A percentile compares a stretch with the other conserved stretches of the same genome.
Conservation (phyloP, 1,140 invertebrate genomes). For the Euborellia annulipes region DNA sequence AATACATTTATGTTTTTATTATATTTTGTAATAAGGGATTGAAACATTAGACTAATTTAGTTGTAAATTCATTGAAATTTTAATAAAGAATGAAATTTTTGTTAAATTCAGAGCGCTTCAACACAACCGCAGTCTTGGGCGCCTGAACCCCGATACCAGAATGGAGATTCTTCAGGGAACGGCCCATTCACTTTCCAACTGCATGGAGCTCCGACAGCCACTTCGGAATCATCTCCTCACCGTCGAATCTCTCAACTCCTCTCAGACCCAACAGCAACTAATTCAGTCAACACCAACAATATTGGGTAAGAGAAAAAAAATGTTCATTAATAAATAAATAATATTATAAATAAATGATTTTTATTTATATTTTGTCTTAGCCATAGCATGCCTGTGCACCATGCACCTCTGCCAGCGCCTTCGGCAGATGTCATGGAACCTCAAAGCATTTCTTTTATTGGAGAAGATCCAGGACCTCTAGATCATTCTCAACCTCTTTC, state of each 20-base stretch:
- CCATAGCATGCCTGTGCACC: slow-evolving; percentile 24
- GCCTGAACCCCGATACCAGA: slow-evolving; percentile 27
- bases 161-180: slow-evolving; percentile 12
- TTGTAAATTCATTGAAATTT: too few species aligned
- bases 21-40: too few species aligned
- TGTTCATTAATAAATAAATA: not conserved
- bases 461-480: slow-evolving; percentile 29
- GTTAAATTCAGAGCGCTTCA: too few species aligned
- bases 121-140: not conserved
- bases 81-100: too few species aligned
- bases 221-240: too few species aligned
- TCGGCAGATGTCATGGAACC: slow-evolving; percentile 72
- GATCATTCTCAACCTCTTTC: slow-evolving; percentile 17
- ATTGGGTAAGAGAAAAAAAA: slow-evolving; percentile 30
- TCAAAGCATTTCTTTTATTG: slow-evolving; percentile 83
- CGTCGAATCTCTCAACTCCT: too few species aligned
- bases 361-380: slow-evolving; percentile 1
- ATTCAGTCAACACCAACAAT: slow-evolving; percentile 27
- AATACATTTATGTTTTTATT: too few species aligned
- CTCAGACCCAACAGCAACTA: slow-evolving; percentile 27
- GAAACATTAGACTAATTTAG: too few species aligned
- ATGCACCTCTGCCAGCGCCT: slow-evolving; percentile 43
- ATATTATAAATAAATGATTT: not conserved
- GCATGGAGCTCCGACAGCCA: slow-evolving; percentile 6
- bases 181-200: slow-evolving; percentile 14